Evolutionary conservation across 2,888 invertebrate genomes (phyloP).

Genomic region (Pasiphila rectangulata): DNA sequence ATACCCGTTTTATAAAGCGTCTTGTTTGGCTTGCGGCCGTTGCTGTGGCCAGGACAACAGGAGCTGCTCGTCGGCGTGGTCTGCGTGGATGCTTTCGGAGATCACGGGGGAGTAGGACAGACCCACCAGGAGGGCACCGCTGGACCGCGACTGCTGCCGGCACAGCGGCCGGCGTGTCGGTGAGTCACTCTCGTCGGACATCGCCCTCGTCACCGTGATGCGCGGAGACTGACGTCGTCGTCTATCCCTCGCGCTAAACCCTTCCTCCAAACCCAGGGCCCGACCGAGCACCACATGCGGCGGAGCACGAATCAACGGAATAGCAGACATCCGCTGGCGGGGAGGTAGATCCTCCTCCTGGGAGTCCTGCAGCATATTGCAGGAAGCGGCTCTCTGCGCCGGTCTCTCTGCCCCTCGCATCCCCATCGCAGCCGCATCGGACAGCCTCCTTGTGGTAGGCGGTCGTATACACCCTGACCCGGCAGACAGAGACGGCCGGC

Average conservation of each 20-base stretch:
- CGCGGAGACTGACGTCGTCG: slow-evolving; percentile 82
- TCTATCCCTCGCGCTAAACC: slow-evolving; percentile 51
- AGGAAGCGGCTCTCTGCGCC: slow-evolving; percentile 84
- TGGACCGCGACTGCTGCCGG: slow-evolving; percentile 73
- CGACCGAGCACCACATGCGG: slow-evolving; percentile 83
- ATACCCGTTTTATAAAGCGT: slow-evolving; percentile 70
- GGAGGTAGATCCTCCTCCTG: slow-evolving; percentile 65
- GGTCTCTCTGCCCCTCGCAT: slow-evolving; percentile 64
- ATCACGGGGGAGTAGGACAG: slow-evolving; percentile 73
- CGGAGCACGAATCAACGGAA: slow-evolving; percentile 75
- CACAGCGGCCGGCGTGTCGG: slow-evolving; percentile 74
- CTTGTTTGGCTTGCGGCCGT: slow-evolving; percentile 50
- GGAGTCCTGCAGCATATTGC: slow-evolving; percentile 84
- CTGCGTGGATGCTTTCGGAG: slow-evolving; percentile 52
- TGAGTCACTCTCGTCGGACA: slow-evolving; percentile 86
- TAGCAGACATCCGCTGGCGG: slow-evolving; percentile 63
- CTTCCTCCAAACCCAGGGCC: slow-evolving; percentile 78
- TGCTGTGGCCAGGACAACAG: slow-evolving; percentile 80
- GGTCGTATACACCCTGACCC: slow-evolving; percentile 71
- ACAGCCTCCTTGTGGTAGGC: slow-evolving; percentile 65
- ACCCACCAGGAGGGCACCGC: slow-evolving; percentile 71
- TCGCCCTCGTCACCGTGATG: slow-evolving; percentile 86
- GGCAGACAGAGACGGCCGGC: slow-evolving; percentile 85
- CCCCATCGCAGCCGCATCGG: slow-evolving; percentile 73
- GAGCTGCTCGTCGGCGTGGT: slow-evolving; percentile 70